A percentile compares a stretch with the other conserved stretches of the same genome.
phyloP scores from a whole-genome alignment of 1,140 invertebrate species.

The Drosophila seguyi region DNA sequence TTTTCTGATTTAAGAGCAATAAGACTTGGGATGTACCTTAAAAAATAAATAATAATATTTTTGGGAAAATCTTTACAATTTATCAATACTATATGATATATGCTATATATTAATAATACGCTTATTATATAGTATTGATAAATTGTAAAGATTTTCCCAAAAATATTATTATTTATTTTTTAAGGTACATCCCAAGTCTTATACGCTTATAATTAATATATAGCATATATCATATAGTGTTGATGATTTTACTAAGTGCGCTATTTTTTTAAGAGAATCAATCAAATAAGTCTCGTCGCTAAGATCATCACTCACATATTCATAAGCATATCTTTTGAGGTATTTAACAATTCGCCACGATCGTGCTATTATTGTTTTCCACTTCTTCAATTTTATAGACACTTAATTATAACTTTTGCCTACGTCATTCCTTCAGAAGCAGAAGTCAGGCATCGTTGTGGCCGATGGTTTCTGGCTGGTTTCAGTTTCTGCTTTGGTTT shows the following conservation, averaged over 20 bases:
- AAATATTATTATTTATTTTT: background rate
- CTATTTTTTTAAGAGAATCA: background rate
- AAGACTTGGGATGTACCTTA: background rate
- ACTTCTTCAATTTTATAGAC: conserved; percentile 70
- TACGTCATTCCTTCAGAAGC: conserved; percentile 66
- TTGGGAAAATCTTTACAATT: background rate
- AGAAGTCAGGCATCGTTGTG: conserved; percentile 52
- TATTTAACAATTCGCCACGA: conserved; percentile 57
- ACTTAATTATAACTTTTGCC: conserved; percentile 79
- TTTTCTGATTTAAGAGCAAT: background rate
- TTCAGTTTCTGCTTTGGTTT: conserved; percentile 36
- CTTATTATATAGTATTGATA: background rate
- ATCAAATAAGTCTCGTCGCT: conserved; percentile 1
- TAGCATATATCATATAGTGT: background rate
- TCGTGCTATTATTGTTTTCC: conserved; percentile 35
- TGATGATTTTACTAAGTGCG: background rate
- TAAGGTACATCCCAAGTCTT: background rate
- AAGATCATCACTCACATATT: background rate
- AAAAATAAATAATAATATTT: background rate
- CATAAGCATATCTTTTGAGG: conserved; percentile 30
- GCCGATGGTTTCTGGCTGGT: conserved; percentile 38
- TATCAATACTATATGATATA: background rate
- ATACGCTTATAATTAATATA: too few relatives aligned
- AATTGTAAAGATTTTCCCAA: background rate
- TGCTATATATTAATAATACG: too few relatives aligned